Base-by-base conservation (phyloP, 2,113 vertebrate species). In the Tyto alba region DNA sequence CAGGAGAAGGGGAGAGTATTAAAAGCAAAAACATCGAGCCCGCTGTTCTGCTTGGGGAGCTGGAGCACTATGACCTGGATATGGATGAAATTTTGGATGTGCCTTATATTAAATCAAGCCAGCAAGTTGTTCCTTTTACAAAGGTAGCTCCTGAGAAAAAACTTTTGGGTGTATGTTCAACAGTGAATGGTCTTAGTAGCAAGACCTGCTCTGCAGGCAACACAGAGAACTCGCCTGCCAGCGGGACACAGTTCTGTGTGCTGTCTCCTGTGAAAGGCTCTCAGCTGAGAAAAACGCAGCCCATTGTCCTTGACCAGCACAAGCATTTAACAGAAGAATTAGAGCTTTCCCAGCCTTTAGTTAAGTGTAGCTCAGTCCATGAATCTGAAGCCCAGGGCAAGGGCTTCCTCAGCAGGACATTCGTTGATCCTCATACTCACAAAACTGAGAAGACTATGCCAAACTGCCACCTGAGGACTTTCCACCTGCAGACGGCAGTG, bases 31-130 rank as follows among this genome's bases (percentile, higher is more conserved):
- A 72, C 55, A 60, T 89, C 0, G 98, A 98, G 47, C 95, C 97
- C 13, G 66, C 95, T 77, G 90, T 97, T 38, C 93, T 99, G 34
- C 98, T 98, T 63, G 99, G 99, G 3, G 99, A 99, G 86, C 98
- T 99, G 97, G 99, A 99, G 83, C 99, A 99, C 93, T 99, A 99
- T 66, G 99, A 99, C 85, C 98, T 99, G 78, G 99, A 99, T 98
- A 99, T 99, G 99, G 99, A 99, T 94, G 99, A 99, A 98, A 99
- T 99, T 97, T 98, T 99, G 97, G 99, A 99, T 47, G 99, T 99
- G 98, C 99, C 99, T 95, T 99, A 99, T 53, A 99, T 99, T 96
- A 99, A 99, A 96, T 99, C 99, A 96, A 99, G 94, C 77, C 99
- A 99, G 71, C 99, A 99, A 93, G 98, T 98, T 95, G 98, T 98